Evolutionary conservation across 2,113 vertebrate genomes (phyloP).

Genomic region (Anser brachyrhynchus): DNA sequence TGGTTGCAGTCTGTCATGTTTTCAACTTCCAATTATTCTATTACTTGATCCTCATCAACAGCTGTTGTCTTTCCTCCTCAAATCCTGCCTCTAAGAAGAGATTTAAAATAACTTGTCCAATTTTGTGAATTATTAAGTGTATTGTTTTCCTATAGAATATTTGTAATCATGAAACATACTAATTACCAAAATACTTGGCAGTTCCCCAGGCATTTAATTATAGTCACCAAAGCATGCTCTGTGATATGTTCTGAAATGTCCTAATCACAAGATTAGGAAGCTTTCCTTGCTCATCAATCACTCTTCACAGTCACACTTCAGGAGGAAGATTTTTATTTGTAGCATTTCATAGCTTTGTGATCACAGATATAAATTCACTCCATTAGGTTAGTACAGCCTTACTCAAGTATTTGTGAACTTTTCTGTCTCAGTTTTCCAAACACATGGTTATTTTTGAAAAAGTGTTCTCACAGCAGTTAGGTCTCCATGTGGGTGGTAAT

Average conservation of each 20-base stretch:
- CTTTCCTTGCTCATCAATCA: background rate
- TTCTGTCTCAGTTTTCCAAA: background rate
- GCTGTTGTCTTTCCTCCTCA: background rate
- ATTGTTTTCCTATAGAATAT: background rate
- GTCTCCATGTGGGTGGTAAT: background rate
- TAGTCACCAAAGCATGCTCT: background rate
- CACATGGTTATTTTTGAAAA: background rate
- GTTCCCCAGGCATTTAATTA: background rate
- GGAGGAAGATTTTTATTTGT: background rate
- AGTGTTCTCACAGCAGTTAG: background rate
- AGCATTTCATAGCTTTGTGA: background rate
- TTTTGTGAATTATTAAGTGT: background rate
- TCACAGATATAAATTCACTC: background rate
- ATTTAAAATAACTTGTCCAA: background rate
- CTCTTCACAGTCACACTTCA: background rate
- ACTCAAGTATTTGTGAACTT: background rate
- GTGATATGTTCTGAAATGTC: background rate
- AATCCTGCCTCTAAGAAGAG: background rate
- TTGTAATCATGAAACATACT: background rate
- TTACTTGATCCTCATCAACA: background rate
- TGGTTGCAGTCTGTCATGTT: background rate
- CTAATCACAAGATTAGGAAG: background rate
- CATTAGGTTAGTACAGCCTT: background rate
- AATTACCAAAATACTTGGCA: background rate
- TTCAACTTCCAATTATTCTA: background rate